phyloP scores from a whole-genome alignment of 2,888 invertebrate genomes.

The Lissonota sp. region DNA sequence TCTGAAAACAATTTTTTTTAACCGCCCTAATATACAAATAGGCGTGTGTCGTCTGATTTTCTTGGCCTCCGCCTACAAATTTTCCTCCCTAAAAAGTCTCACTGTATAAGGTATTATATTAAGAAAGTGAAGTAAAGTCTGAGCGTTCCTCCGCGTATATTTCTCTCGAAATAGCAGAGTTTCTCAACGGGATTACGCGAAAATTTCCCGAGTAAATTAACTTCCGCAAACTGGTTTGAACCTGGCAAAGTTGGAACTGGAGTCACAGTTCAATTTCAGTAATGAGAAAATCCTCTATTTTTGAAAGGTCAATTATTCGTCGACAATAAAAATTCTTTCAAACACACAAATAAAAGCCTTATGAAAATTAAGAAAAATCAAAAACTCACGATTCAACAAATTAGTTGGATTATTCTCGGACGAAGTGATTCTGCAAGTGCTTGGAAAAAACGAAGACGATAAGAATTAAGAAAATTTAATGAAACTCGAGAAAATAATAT shows the following conservation, averaged over 20 bases:
- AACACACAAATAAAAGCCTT: too few species aligned
- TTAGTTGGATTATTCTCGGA: too few species aligned
- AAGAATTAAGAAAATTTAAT: conserved; percentile 25
- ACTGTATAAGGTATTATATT: background rate
- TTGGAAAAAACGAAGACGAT: background rate
- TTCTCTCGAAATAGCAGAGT: conserved; percentile 4
- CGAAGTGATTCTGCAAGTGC: background rate
- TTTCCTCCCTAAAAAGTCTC: background rate
- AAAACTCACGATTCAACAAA: too few species aligned
- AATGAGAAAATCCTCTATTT: background rate
- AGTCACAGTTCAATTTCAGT: background rate
- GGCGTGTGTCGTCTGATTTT: conserved; percentile 34
- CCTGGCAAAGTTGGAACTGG: background rate
- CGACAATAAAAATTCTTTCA: too few species aligned
- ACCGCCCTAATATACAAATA: background rate
- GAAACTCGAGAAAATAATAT: conserved; percentile 20
- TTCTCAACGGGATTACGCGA: conserved; percentile 11
- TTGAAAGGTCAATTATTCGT: background rate
- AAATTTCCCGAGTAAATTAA: conserved; percentile 42
- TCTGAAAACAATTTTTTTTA: too few species aligned
- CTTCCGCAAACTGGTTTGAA: conserved; percentile 6
- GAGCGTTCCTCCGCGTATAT: background rate
- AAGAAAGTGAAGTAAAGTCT: background rate
- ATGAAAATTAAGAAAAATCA: too few species aligned
- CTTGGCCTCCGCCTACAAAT: conserved; percentile 19